Evolutionary conservation across 2,797 vertebrate species (phyloP).

Genomic region (Malurus splendens): DNA sequence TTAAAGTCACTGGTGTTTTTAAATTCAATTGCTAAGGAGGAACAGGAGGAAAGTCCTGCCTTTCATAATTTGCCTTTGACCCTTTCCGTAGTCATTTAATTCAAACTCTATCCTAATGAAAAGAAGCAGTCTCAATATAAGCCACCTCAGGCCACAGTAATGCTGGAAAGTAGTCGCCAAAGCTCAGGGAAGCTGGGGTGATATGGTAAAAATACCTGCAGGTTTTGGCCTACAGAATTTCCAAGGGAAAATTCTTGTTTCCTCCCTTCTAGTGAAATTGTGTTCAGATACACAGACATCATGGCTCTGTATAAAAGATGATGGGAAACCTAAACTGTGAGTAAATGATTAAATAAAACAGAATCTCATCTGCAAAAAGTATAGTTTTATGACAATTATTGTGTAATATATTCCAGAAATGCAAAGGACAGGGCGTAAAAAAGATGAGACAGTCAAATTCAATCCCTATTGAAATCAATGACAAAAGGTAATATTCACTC

Average conservation of each 20-base stretch:
- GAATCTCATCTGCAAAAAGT: neutral
- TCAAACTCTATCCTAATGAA: neutral
- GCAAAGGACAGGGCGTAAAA: neutral
- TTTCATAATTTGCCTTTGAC: neutral
- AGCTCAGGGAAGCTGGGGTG: neutral
- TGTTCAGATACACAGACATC: neutral
- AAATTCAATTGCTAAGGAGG: neutral
- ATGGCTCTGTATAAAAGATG: neutral
- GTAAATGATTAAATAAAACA: neutral
- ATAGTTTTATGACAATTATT: neutral
- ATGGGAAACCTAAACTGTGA: neutral
- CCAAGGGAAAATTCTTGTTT: neutral
- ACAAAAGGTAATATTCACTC: neutral
- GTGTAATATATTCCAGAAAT: neutral
- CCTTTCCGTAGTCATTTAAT: neutral
- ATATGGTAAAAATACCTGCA: neutral
- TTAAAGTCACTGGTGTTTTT: slow-evolving; percentile 26
- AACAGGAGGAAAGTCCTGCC: neutral
- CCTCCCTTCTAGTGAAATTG: neutral
- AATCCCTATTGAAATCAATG: neutral
- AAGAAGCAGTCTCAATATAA: neutral
- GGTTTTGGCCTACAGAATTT: neutral
- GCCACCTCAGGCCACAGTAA: neutral
- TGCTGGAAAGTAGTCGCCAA: neutral
- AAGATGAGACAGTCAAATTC: neutral